Conservation (phyloP, 2,888 invertebrate genomes). For the Eulithis testata region DNA sequence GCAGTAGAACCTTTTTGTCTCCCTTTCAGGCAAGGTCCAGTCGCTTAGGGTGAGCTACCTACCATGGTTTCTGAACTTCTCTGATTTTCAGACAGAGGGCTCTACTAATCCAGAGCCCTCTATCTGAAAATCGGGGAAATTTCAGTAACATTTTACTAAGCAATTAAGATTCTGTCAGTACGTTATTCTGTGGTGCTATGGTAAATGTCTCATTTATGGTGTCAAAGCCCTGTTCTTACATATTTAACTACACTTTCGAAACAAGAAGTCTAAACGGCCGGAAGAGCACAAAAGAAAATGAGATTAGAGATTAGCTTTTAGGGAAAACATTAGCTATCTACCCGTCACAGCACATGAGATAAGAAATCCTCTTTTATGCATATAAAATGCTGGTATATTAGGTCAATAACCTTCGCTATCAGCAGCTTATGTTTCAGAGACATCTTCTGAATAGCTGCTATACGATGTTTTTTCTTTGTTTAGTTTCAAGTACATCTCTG, state of each 20-base stretch:
- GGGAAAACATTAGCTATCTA: background rate
- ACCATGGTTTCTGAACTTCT: background rate
- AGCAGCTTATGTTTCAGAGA: background rate
- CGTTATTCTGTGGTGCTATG: too few species aligned
- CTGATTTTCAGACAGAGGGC: constrained; percentile 16
- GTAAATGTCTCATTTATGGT: too few species aligned
- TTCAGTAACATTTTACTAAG: background rate
- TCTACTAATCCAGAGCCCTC: background rate
- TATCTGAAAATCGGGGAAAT: background rate
- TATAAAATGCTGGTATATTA: background rate
- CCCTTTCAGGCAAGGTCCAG: background rate
- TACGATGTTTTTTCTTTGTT: too few species aligned
- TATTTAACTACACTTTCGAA: too few species aligned
- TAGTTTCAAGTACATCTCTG: too few species aligned
- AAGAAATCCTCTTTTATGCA: background rate
- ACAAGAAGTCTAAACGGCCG: too few species aligned
- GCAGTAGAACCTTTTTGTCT: constrained; percentile 6
- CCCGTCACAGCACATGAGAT: background rate
- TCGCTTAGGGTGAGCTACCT: background rate
- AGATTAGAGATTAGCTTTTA: too few species aligned
- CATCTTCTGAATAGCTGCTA: background rate
- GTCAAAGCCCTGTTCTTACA: too few species aligned
- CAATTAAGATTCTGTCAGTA: too few species aligned
- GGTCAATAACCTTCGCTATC: background rate
- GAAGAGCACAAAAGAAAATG: too few species aligned